Evolutionary conservation across 2,888 invertebrate genomes (phyloP).

Genomic region (Lysandra coridon): DNA sequence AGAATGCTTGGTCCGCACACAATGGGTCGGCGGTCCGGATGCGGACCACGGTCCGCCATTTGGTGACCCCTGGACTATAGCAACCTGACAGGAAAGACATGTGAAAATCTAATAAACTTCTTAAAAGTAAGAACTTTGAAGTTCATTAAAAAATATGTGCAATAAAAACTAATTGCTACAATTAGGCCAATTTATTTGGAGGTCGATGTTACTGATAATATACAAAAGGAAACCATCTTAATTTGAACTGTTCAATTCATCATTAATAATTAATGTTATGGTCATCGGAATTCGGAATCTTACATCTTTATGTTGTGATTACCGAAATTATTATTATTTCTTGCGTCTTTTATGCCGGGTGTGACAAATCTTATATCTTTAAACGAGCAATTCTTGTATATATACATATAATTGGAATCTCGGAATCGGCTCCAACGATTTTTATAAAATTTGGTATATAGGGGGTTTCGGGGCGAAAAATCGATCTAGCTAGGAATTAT

Average conservation of each 20-base stretch:
- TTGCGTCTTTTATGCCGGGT: background rate
- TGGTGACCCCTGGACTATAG: too few relatives aligned
- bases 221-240: background rate
- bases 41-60: too few relatives aligned
- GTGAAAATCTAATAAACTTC: background rate
- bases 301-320: background rate
- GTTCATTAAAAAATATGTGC: background rate
- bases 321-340: background rate
- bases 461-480: too few relatives aligned
- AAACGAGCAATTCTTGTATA: too few relatives aligned
- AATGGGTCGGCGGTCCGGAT: too few relatives aligned
- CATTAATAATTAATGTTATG: background rate
- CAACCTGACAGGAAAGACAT: too few relatives aligned
- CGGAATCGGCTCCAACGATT: too few relatives aligned
- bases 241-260: background rate
- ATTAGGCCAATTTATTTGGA: constrained; percentile 1
- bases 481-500: too few relatives aligned
- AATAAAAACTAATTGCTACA: background rate
- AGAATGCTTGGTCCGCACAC: too few relatives aligned
- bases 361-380: too few relatives aligned
- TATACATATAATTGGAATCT: too few relatives aligned
- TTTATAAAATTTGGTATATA: too few relatives aligned
- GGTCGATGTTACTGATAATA: constrained; percentile 11
- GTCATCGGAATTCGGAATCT: background rate
- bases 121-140: background rate